Percentiles rank a stretch among this genome's conserved stretches.
These are phyloP conservation scores for Drosophila aff. DNA, from an alignment of 1,140 invertebrate genomes.

Conservation along the genomic window DNA sequence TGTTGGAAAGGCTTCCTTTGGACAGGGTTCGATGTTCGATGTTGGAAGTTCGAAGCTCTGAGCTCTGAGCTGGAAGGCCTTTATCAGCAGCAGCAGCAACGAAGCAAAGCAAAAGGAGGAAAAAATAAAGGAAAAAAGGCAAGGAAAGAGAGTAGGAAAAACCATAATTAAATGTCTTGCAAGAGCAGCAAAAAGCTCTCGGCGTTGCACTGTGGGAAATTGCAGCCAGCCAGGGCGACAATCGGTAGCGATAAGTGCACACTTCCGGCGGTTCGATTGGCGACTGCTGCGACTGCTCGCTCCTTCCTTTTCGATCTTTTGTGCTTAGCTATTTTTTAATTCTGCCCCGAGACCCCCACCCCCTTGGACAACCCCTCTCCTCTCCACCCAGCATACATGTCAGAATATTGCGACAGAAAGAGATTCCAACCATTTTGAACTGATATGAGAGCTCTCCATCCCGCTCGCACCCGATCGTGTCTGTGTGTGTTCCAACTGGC, in stretches of 20 bases:
- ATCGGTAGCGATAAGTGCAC: constrained; percentile 74
- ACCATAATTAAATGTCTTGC: constrained; percentile 64
- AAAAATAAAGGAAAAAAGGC: constrained; percentile 28
- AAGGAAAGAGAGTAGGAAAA: constrained; percentile 36
- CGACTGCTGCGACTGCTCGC: background rate
- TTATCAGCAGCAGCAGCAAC: constrained; percentile 12
- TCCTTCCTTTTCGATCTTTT: constrained; percentile 43
- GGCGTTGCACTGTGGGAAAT: constrained; percentile 61
- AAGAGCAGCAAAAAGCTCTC: constrained; percentile 13
- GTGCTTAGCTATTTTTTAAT: constrained; percentile 66
- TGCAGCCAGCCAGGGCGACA: constrained; percentile 53
- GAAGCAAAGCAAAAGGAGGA: constrained; percentile 18
- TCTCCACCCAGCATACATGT: constrained; percentile 2
- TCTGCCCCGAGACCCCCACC: constrained; percentile 27
- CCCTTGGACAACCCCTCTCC: background rate
- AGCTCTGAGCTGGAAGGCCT: constrained; percentile 31
- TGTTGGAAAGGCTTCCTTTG: constrained; percentile 39
- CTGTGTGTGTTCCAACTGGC: constrained; percentile 60
- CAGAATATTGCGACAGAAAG: constrained; percentile 75
- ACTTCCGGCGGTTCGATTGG: constrained; percentile 65
- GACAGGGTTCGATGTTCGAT: constrained; percentile 32
- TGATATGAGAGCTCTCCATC: constrained; percentile 53
- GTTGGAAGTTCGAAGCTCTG: constrained; percentile 48
- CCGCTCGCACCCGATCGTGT: background rate
- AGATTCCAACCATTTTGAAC: constrained; percentile 83